phyloP scores from a whole-genome alignment of 2,888 invertebrate genomes.

The Drosophila pseudotakahashii region DNA sequence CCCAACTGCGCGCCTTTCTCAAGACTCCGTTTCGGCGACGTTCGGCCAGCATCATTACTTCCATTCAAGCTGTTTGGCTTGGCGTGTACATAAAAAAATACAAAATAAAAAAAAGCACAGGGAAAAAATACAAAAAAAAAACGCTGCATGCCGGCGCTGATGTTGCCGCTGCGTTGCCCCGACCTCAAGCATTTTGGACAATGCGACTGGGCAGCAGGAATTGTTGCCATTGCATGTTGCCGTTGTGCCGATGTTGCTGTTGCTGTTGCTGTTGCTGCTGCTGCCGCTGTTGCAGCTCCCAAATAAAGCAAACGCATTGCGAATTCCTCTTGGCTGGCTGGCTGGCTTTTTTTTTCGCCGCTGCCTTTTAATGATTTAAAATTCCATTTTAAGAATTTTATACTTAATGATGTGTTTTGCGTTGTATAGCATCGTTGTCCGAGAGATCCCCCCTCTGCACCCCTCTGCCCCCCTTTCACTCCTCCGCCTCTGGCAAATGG shows the following conservation, averaged over 20 bases:
- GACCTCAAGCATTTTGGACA: conserved; percentile 56
- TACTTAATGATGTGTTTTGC: conserved; percentile 85
- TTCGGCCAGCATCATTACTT: conserved; percentile 77
- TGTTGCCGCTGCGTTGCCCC: conserved; percentile 27
- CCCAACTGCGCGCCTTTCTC: conserved; percentile 75
- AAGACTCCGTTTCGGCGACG: conserved; percentile 65
- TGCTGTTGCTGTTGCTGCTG: conserved; percentile 52
- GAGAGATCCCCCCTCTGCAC: conserved; percentile 4
- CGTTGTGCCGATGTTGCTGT: conserved; percentile 61
- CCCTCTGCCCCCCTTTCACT: conserved; percentile 7
- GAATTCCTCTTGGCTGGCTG: conserved; percentile 63
- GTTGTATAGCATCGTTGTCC: conserved; percentile 77
- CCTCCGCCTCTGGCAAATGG: conserved; percentile 48
- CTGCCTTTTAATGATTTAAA: conserved; percentile 82
- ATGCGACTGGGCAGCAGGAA: conserved; percentile 51
- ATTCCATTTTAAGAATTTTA: conserved; percentile 85
- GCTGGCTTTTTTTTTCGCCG: conserved; percentile 40
- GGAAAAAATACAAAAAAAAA: conserved; percentile 6
- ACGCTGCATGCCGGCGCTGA: conserved; percentile 11
- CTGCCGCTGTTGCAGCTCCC: conserved; percentile 57
- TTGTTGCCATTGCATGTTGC: conserved; percentile 56
- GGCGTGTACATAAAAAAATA: conserved; percentile 76
- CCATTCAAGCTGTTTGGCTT: conserved; percentile 79
- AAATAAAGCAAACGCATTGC: conserved; percentile 81
- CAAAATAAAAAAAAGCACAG: conserved; percentile 2